Percentiles rank a stretch among this genome's conserved stretches.
phyloP scores from a whole-genome alignment of 2,113 vertebrate species.

The Pipa parva region DNA sequence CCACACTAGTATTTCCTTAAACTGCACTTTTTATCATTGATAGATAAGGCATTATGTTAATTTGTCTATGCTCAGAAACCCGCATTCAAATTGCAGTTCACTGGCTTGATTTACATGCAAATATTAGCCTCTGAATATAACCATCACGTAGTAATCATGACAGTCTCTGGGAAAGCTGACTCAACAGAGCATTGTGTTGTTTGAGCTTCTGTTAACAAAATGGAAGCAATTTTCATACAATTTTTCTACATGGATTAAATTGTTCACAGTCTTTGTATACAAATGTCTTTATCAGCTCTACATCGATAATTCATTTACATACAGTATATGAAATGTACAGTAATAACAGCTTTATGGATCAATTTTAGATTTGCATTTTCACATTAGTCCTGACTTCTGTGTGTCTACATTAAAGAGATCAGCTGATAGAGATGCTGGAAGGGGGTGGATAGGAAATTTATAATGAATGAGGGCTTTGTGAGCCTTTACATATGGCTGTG shows the following conservation, averaged over 20 bases:
- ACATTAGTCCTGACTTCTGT: too few relatives aligned
- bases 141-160: background rate
- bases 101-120: background rate
- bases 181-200: background rate
- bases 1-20: background rate
- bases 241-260: background rate
- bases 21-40: background rate
- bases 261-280: background rate
- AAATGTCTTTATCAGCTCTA: background rate
- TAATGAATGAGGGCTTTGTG: too few relatives aligned
- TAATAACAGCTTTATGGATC: background rate
- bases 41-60: conserved; percentile 1
- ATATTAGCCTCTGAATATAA: background rate
- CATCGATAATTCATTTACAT: background rate
- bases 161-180: background rate
- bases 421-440: too few relatives aligned
- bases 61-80: background rate
- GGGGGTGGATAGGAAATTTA: background rate
- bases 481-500: too few relatives aligned
- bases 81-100: background rate
- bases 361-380: background rate
- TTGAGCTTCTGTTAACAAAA: background rate
- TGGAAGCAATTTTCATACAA: background rate
- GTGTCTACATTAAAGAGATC: too few relatives aligned
- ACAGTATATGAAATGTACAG: background rate